These are phyloP conservation scores for Drosophila pullipes DNA, from an alignment of 2,888 invertebrate genomes.

Conservation along the genomic window DNA sequence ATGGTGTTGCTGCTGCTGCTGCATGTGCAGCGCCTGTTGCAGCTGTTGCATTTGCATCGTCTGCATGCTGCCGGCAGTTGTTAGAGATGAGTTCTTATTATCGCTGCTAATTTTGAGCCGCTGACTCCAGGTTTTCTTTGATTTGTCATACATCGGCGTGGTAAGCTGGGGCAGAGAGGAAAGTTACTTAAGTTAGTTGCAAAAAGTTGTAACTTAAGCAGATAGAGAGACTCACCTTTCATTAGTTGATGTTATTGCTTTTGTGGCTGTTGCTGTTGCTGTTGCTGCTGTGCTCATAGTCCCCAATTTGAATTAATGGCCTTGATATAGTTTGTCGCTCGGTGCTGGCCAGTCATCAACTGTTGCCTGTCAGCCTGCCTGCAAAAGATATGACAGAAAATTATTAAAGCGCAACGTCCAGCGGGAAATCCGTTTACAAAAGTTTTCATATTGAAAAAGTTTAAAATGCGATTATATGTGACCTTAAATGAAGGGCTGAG, in stretches of 20 bases:
- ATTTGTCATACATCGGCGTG: conserved; percentile 85
- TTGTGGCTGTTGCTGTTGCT: conserved; percentile 26
- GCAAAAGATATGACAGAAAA: conserved; percentile 60
- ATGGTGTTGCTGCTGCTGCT: conserved; percentile 83
- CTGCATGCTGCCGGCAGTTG: conserved; percentile 66
- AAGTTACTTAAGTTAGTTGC: conserved; percentile 2
- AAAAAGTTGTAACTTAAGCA: conserved; percentile 17
- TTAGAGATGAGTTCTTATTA: conserved; percentile 84
- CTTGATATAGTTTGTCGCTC: conserved; percentile 56
- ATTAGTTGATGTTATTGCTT: conserved; percentile 41
- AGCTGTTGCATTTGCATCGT: conserved; percentile 69
- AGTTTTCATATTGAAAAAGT: conserved; percentile 80
- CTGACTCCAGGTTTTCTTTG: conserved; percentile 90
- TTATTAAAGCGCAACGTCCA: conserved; percentile 77
- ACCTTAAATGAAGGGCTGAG: conserved; percentile 1
- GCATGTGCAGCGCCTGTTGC: conserved; percentile 61
- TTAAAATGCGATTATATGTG: conserved; percentile 77
- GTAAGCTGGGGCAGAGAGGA: conserved; percentile 42
- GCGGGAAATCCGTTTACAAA: conserved; percentile 79
- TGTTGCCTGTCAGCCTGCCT: conserved; percentile 44
- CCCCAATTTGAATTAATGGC: conserved; percentile 78
- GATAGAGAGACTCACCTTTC: conserved; percentile 54
- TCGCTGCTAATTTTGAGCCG: conserved; percentile 87
- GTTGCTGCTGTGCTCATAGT: conserved; percentile 76
- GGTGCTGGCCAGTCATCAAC: conserved; percentile 48